Base-by-base conservation (phyloP, 2,888 invertebrate species). In the Drosophila limbata region DNA sequence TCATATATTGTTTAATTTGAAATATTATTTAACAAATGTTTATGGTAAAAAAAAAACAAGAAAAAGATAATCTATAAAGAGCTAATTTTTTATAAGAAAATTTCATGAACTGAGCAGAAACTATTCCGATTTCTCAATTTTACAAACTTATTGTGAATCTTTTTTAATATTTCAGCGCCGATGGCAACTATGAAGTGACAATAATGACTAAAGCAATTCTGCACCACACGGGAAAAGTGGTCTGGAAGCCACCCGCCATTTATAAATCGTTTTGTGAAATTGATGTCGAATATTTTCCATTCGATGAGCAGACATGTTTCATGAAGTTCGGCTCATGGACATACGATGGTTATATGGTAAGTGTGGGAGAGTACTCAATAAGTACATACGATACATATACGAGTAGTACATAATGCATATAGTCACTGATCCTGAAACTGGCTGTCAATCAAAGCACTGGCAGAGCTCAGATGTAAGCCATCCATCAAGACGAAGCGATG, bases 161-260 rank as follows among this genome's bases (percentile, higher is more conserved):
- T 13, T 40, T 37, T 8, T 6, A 25, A 28, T 47, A 15, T 70
- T 92, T 74, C 94, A 98, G 98, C 93, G 98, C 98, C 84, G 98
- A 99, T 92, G 98, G 98, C 77, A 98, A 98, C 94, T 99, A 98
- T 94, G 98, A 98, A 93, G 98, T 98, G 92, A 98, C 98, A 88
- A 97, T 98, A 93, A 97, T 98, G 97, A 99, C 98, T 81, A 99
- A 98, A 94, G 98, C 98, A 79, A 97, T 98, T 88, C 95, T 98
- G 63, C 96, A 98, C 92, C 96, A 97, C 93, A 96, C 97, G 81
- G 98, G 98, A 25, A 97, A 96, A 93, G 98, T 99, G 77, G 95
- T 96, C 53, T 98, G 98, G 98, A 98, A 98, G 92, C 99, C 99
- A 40, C 99, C 99, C 17, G 99, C 98, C 91, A 98, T 99, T 93